Base-by-base conservation (phyloP, 37 sponge, comb jelly and placozoan genomes). In the Chondrilla cf. caribensis region DNA sequence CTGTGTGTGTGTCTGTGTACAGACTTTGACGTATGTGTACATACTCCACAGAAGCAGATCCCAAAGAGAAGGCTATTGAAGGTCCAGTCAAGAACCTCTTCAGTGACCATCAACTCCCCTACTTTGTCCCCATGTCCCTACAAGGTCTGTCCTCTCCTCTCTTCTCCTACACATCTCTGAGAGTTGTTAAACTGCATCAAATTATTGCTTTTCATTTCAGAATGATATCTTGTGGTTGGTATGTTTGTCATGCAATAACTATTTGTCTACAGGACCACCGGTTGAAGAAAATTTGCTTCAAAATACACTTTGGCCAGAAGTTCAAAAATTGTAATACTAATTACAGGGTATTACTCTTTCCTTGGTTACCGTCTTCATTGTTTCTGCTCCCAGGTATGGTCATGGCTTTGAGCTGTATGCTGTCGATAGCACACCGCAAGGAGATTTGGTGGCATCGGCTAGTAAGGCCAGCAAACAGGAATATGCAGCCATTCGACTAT, bases 231-330 rank as follows among this genome's bases (percentile, higher is more conserved):
- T 62, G 29, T 62, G 64, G 6, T n/a, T 55, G 17, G 17, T 17
- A 55, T 55, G 17, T 55, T 19, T 78, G 55, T 29, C 55, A 1
- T 32, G 3, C 4, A 15, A 76, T 11, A 15, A 19, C 21, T 47
- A 22, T n/a, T 14, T 18, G 29, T 15, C 31, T 62, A 25, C 38
- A 89, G 89, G 60, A 14, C 92, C 94, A 19, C 97, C 94, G 8
- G 58, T 89, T n/a, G 94, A 96, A 62, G 92, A 84, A 2, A 71
- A 86, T 0, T 83, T 96, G 19, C 79, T 92, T 3, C 97, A 96
- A 70, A 89, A 88, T 86, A 96, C 94, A 14, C 87, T 96, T 0
- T 96, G 97, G 97, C 97, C 97, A n/a, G 97, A 96, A 80, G 84
- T 75, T 5, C 95, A 89, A 72, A 96, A 96, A 64, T 78, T 96